Percentiles rank a stretch among this genome's conserved stretches.
Evolutionary conservation across 2,888 invertebrate genomes (phyloP).

Genomic region (Germaria angustata): DNA sequence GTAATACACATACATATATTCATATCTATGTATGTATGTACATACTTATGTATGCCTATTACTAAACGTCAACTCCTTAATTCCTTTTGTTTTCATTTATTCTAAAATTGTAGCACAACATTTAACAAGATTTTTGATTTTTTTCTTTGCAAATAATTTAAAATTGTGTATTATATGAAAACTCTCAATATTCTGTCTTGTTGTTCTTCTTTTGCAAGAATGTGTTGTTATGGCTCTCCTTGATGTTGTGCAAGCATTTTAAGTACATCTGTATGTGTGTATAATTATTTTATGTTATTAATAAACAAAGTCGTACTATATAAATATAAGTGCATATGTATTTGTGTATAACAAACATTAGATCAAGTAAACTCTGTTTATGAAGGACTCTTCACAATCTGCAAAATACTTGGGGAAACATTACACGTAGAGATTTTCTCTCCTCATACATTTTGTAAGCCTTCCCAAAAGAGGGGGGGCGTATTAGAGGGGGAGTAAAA

Average conservation of each 20-base stretch:
- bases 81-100: constrained; percentile 13
- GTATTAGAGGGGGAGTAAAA: not conserved
- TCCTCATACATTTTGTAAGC: not conserved
- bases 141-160: not conserved
- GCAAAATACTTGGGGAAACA: constrained; percentile 42
- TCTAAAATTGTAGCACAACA: not conserved
- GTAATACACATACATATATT: not conserved
- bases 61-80: constrained; percentile 42
- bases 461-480: not conserved
- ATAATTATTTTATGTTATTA: constrained; percentile 20
- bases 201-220: constrained; percentile 14
- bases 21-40: constrained; percentile 3
- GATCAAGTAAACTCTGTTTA: constrained; percentile 61
- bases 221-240: constrained; percentile 27
- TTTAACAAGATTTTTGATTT: constrained; percentile 13
- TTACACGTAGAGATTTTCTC: constrained; percentile 24
- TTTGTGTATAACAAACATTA: constrained; percentile 51
- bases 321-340: not conserved
- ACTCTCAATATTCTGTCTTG: constrained; percentile 2
- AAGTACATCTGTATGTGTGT: too few relatives aligned
- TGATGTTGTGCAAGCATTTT: not conserved
- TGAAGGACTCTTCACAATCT: constrained; percentile 57
- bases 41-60: constrained; percentile 3
- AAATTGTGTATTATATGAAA: not conserved
- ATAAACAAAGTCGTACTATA: constrained; percentile 43